Base-by-base conservation (phyloP, 2,888 invertebrate species). In the Pandemis heparana region DNA sequence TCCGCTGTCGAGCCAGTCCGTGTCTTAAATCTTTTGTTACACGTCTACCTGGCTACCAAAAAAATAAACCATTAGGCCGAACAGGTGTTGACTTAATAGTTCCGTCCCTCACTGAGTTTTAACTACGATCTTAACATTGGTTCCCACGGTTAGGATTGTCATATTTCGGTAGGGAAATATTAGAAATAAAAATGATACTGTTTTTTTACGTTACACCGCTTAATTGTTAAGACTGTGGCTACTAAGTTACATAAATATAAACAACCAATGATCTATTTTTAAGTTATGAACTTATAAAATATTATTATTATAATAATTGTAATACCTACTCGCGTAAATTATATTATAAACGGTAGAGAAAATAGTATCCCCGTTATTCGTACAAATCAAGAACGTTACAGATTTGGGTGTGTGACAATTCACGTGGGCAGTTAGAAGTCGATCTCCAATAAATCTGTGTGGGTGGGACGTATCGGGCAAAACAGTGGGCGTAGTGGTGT, bases 61-160 rank as follows among this genome's bases (percentile, higher is more conserved):
- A 87, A 84, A 83, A 80, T 48, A 78, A 71, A 71, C 78, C 78
- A 77, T 80, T 79, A 81, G 75, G 76, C 78, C 80, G 86, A 86
- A 88, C 88, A 90, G 90, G 90, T 90, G 91, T 85, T 83, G 84
- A 86, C 85, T 87, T 86, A 86, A 89, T 88, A 84, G 84, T 77
- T 78, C 79, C 77, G 81, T 77, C 77, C 75, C 76, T 75, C 85
- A 85, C 79, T 80, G 79, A 79, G 80, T 80, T 81, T 79, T 79
- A 80, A 80, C 74, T 62, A 77, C 75, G 60, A 60, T 63, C 69
- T 80, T 80, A 81, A 84, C 80, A 79, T 82, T 75, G 78, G 83
- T 92, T 92, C 92, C 88, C 92, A 93, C 92, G 91, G 76, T 67
- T 41, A 38, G 60, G 5, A 23, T 12, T 56, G 23, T 23, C 18